Percentiles rank a stretch among this genome's conserved stretches.
Evolutionary conservation across 2,797 vertebrate species (phyloP).

Genomic region (Alauda arvensis): DNA sequence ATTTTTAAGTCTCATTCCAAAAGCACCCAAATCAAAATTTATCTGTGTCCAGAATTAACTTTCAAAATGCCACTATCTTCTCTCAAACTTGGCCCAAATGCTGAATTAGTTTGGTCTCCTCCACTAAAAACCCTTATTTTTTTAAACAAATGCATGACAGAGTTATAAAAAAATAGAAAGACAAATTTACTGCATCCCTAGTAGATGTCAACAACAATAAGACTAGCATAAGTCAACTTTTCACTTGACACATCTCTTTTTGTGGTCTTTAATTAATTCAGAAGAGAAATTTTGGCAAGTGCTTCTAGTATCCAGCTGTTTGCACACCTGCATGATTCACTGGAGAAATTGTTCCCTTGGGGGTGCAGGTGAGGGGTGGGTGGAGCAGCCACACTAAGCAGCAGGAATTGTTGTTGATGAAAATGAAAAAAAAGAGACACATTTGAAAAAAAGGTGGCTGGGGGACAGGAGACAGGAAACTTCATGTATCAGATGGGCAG

Average conservation of each 20-base stretch:
- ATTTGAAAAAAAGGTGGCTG: rapidly evolving
- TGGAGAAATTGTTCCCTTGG: not conserved
- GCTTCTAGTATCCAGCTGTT: not conserved
- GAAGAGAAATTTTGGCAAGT: not conserved
- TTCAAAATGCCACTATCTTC: not conserved
- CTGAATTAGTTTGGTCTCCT: not conserved
- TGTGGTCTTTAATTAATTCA: not conserved
- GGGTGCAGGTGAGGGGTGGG: not conserved
- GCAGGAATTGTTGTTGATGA: not conserved
- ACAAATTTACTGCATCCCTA: not conserved
- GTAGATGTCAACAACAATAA: not conserved
- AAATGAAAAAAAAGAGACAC: not conserved
- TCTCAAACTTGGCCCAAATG: not conserved
- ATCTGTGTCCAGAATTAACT: not conserved
- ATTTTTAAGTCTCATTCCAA: not conserved
- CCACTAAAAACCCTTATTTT: not conserved
- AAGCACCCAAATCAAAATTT: not conserved
- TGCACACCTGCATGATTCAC: not conserved
- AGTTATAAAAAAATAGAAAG: not conserved
- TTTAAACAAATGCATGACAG: not conserved
- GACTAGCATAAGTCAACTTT: not conserved
- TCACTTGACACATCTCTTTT: not conserved
- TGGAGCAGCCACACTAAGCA: not conserved
- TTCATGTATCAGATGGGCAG: not conserved
- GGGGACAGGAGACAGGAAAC: rapidly evolving